Conservation (phyloP, 2,113 vertebrate species). For the Danionella cerebrum region DNA sequence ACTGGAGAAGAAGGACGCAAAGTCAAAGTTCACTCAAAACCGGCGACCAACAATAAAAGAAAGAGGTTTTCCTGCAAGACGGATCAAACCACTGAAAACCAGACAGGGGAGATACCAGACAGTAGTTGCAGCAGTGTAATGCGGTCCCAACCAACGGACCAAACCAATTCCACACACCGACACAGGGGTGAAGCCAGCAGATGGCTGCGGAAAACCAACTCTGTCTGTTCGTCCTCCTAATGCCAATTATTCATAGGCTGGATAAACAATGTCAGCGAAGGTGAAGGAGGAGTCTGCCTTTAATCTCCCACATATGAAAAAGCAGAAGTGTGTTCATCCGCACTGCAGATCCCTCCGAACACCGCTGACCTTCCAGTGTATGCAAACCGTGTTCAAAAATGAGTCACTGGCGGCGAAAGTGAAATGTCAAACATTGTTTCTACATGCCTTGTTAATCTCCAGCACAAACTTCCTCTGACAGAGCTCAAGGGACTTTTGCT, state of each 20-base stretch:
- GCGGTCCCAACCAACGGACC: constrained; percentile 23
- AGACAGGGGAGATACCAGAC: constrained; percentile 57
- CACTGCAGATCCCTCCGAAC: background rate
- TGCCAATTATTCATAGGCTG: constrained; percentile 11
- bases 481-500: constrained; percentile 67
- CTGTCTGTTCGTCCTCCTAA: constrained; percentile 9
- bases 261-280: background rate
- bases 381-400: background rate
- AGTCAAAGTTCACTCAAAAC: constrained; percentile 62
- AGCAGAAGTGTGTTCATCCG: background rate
- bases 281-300: background rate
- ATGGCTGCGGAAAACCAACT: constrained; percentile 13
- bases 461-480: constrained; percentile 56
- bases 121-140: constrained; percentile 42
- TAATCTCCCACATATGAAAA: background rate
- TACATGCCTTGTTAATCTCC: constrained; percentile 56
- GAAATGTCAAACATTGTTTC: constrained; percentile 38
- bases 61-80: constrained; percentile 45
- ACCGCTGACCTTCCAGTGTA: background rate
- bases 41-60: constrained; percentile 3
- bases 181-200: constrained; percentile 18
- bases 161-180: constrained; percentile 18
- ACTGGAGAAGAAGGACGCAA: constrained; percentile 52
- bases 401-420: constrained; percentile 15
- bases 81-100: constrained; percentile 49